Base-by-base conservation (phyloP, 2,888 invertebrate genomes). In the Epinotia demarniana region DNA sequence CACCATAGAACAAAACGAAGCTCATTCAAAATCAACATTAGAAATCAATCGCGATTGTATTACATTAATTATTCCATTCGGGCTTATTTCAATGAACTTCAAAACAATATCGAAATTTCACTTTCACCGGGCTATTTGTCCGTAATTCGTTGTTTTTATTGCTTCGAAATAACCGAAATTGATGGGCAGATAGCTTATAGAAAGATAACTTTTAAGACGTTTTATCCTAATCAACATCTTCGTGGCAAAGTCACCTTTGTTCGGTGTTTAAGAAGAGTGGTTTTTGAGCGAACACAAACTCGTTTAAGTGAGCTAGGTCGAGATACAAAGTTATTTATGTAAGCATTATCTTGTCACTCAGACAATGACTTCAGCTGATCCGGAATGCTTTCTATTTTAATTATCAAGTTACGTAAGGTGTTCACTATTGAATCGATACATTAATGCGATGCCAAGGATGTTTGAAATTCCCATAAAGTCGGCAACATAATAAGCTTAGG, bases 91-190 rank as follows among this genome's bases (percentile, higher is more conserved):
- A 86, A 82, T 85, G 80, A 85, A 81, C 82, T 89, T 88, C 85
- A 88, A 88, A 89, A 89, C 86, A 86, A 84, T 84, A 89, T 89
- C 89, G 88, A 90, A 90, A 90, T 88, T 87, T 87, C 83, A 90
- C 93, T 92, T 93, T 93, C 93, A 90, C 93, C 85, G 80, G 80
- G 82, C 82, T 86, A 86, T 89, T 90, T 87, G 85, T 85, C 84
- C 81, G 81, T 80, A 81, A 81, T 79, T 79, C 83, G 84, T 81
- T 84, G 81, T 84, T 85, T 83, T 87, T 87, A 86, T 87, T 88
- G 86, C 85, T 82, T 84, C 81, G 84, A 83, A 88, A 88, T 87
- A 87, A 87, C 86, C 81, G 81, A 91, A 89, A 88, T 89, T 87
- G 89, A 89, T 88, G 87, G 85, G 80, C 78, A 78, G 84, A 82